phyloP scores from a whole-genome alignment of 2,797 vertebrate genomes.

The Petrocephalus schoutedeni region DNA sequence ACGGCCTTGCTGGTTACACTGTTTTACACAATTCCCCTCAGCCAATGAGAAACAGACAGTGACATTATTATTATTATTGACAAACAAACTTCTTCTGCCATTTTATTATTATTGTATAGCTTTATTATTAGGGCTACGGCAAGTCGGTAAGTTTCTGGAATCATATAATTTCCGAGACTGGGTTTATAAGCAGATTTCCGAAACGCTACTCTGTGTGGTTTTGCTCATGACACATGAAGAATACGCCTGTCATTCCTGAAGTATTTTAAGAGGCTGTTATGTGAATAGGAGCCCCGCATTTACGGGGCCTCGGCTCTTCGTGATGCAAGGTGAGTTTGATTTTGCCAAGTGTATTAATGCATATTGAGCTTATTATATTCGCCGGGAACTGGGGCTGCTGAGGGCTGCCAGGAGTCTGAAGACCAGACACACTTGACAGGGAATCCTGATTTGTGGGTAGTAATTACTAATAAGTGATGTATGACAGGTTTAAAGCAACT shows the following conservation, averaged over 20 bases:
- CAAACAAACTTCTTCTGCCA: background rate
- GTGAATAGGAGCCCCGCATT: background rate
- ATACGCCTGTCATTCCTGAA: background rate
- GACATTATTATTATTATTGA: background rate
- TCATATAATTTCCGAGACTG: background rate
- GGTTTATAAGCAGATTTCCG: background rate
- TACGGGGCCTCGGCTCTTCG: background rate
- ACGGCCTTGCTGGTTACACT: background rate
- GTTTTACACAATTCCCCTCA: background rate
- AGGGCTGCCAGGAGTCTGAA: background rate
- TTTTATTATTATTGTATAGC: background rate
- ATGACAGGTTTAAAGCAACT: slow-evolving; percentile 1
- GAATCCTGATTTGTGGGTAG: slow-evolving; percentile 4
- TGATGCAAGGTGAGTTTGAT: background rate
- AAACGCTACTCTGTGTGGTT: background rate
- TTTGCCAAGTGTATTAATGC: background rate
- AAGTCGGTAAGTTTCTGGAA: background rate
- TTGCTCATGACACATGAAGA: background rate
- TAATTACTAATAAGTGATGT: slow-evolving; percentile 6
- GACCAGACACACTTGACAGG: background rate
- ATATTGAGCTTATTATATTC: background rate
- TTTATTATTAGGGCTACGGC: background rate
- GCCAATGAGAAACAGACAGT: background rate
- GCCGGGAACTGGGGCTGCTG: background rate
- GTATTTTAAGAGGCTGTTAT: background rate